These are phyloP conservation scores for Sphaerophoria taeniata DNA, from an alignment of 2,888 invertebrate genomes.

Conservation along the genomic window DNA sequence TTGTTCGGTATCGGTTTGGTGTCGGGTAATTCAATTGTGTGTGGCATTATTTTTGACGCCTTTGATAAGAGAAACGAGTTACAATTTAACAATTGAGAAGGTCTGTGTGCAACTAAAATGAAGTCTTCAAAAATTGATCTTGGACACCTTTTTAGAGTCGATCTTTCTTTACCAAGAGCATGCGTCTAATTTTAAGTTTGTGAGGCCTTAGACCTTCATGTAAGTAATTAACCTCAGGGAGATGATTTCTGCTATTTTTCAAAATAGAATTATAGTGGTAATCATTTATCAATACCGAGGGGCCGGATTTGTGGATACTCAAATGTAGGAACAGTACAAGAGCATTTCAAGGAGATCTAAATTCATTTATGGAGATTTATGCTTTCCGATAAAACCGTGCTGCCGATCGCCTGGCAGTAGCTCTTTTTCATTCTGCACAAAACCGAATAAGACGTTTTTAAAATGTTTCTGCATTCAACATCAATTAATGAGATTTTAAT, in stretches of 20 bases:
- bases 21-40: constrained; percentile 33
- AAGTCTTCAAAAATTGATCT: neutral
- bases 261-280: neutral
- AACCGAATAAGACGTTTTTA: constrained; percentile 51
- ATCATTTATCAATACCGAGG: constrained; percentile 4
- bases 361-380: constrained; percentile 49
- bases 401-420: constrained; percentile 25
- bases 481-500: constrained; percentile 69
- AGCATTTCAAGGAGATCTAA: constrained; percentile 66
- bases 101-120: neutral
- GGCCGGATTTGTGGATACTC: constrained; percentile 8
- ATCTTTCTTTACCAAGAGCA: neutral
- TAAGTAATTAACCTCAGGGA: constrained; percentile 28
- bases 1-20: neutral
- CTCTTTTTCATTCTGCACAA: neutral
- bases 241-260: neutral
- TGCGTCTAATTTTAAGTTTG: neutral
- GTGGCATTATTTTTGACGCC: constrained; percentile 64
- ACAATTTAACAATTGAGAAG: neutral
- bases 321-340: constrained; percentile 1
- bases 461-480: constrained; percentile 50
- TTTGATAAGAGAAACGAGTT: constrained; percentile 60
- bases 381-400: constrained; percentile 33
- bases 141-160: neutral
- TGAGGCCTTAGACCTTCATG: neutral